These are phyloP conservation scores for Bos indicus DNA, from an alignment of 2,113 vertebrate species.

Conservation along the genomic window DNA sequence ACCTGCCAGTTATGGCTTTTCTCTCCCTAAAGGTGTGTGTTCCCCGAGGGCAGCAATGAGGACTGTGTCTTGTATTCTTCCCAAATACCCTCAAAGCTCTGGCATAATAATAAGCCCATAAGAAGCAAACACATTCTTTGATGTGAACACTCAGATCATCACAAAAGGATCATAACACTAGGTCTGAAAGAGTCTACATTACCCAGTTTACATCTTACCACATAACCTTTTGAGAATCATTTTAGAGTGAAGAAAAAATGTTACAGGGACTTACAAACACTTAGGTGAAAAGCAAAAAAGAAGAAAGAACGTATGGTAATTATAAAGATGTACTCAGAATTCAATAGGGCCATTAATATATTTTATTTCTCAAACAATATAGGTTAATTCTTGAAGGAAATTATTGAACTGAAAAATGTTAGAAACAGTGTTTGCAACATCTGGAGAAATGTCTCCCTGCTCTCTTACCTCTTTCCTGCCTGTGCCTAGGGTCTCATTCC, in stretches of 20 bases:
- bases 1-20: not conserved
- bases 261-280: not conserved
- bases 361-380: constrained; percentile 21
- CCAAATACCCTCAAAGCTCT: not conserved
- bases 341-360: not conserved
- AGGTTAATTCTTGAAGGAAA: not conserved
- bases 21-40: not conserved
- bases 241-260: constrained; percentile 8
- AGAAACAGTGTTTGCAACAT: not conserved
- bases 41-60: not conserved
- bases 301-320: not conserved
- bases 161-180: not conserved
- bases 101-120: not conserved
- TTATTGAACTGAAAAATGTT: not conserved
- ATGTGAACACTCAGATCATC: constrained; percentile 2
- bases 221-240: not conserved
- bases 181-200: not conserved
- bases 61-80: not conserved
- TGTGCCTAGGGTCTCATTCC: not conserved
- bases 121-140: not conserved
- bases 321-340: not conserved
- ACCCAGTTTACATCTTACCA: constrained; percentile 3
- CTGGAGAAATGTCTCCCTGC: not conserved
- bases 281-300: not conserved
- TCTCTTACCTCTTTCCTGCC: not conserved